Conservation (phyloP, 1,140 invertebrate genomes). For the Drosophila mayri region DNA sequence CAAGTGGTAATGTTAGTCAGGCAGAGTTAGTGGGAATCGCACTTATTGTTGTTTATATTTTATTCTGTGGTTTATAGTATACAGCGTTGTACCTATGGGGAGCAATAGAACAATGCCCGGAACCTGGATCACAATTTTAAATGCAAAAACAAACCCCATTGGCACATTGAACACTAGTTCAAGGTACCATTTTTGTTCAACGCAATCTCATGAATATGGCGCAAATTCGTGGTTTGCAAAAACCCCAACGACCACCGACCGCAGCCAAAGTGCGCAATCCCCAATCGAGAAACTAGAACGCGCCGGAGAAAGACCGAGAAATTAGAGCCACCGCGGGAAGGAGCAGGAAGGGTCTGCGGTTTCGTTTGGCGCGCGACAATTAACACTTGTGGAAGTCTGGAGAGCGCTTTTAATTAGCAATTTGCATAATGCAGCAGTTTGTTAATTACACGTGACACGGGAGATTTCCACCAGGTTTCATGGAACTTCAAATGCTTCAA, state of each 20-base stretch:
- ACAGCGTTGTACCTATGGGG: not conserved
- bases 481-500: not conserved
- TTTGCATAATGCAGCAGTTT: slow-evolving; percentile 53
- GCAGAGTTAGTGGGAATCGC: slow-evolving; percentile 8
- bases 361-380: slow-evolving; percentile 47
- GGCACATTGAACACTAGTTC: slow-evolving; percentile 39
- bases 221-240: slow-evolving; percentile 29
- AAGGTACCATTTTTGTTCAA: slow-evolving; percentile 28
- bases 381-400: slow-evolving; percentile 63
- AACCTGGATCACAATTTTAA: slow-evolving; percentile 24
- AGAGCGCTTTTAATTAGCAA: slow-evolving; percentile 57
- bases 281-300: slow-evolving; percentile 34
- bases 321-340: not conserved
- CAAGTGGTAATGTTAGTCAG: slow-evolving; percentile 16
- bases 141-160: slow-evolving; percentile 21
- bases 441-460: slow-evolving; percentile 74
- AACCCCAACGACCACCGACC: slow-evolving; percentile 11
- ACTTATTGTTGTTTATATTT: slow-evolving; percentile 6
- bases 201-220: slow-evolving; percentile 19
- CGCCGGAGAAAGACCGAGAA: slow-evolving; percentile 4
- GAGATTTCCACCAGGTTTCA: slow-evolving; percentile 19
- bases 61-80: not conserved
- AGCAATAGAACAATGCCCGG: slow-evolving; percentile 20
- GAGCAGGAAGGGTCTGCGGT: slow-evolving; percentile 17
- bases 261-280: slow-evolving; percentile 37